phyloP scores from a whole-genome alignment of 2,113 vertebrate species.

The Fulmarus glacialis region DNA sequence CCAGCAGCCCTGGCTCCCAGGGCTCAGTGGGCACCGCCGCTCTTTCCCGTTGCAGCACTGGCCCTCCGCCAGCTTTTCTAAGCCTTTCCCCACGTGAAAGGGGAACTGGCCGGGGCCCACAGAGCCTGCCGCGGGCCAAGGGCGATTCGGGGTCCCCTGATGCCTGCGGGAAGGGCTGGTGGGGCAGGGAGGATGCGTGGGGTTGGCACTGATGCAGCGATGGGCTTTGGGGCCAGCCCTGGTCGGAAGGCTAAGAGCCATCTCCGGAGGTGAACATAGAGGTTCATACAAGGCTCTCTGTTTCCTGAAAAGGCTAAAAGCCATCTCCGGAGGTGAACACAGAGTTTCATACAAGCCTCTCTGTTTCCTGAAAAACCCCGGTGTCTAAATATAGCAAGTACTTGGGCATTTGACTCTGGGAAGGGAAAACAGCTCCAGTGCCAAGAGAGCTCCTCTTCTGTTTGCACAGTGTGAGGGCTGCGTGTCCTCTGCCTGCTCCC shows the following conservation, averaged over 20 bases:
- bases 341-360: background rate
- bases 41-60: background rate
- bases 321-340: background rate
- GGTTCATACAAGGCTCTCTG: background rate
- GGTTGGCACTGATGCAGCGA: rapidly evolving
- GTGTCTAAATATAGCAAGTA: constrained; percentile 43
- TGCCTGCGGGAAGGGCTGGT: background rate
- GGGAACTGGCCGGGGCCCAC: background rate
- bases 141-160: rapidly evolving
- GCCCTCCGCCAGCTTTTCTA: background rate
- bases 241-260: background rate
- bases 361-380: background rate
- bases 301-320: constrained; percentile 14
- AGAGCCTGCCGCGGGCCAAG: background rate
- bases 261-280: background rate
- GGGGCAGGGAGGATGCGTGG: background rate
- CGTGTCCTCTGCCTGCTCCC: background rate
- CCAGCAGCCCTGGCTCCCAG: background rate
- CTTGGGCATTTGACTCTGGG: constrained; percentile 37
- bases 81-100: background rate
- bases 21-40: background rate
- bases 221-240: background rate
- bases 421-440: constrained; percentile 15
- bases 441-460: constrained; percentile 35
- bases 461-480: background rate